A percentile compares a stretch with the other conserved stretches of the same genome.
Conservation (phyloP, 2,888 invertebrate genomes). For the Eumerus sabulonum region DNA sequence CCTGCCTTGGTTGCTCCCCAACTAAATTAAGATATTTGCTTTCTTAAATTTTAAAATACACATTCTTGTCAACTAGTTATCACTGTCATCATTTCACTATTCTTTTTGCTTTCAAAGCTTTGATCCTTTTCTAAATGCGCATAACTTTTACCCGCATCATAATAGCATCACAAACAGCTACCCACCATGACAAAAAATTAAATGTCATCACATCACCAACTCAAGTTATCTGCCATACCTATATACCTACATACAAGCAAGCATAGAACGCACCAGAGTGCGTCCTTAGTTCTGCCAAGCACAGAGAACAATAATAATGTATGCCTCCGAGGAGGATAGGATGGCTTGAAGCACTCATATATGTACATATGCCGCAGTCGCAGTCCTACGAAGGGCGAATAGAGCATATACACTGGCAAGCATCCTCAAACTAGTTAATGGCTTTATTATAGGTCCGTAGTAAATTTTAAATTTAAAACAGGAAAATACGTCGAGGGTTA, state of each 20-base stretch:
- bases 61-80: no score
- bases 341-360: constrained; percentile 19
- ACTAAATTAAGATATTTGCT: no score
- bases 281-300: constrained; percentile 49
- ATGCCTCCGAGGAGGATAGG: constrained; percentile 42
- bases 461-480: constrained; percentile 39
- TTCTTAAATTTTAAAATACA: no score
- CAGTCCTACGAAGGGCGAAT: no score
- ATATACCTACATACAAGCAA: no score
- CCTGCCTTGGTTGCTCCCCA: no score
- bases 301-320: constrained; percentile 61
- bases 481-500: constrained; percentile 38
- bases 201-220: constrained; percentile 43
- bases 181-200: constrained; percentile 22
- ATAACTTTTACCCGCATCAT: constrained; percentile 25
- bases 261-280: no score
- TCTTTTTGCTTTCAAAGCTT: no score
- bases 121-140: no score
- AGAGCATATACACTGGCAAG: constrained; percentile 1
- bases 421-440: constrained; percentile 43
- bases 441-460: constrained; percentile 55
- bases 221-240: constrained; percentile 23
- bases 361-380: neutral
- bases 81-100: no score
- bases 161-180: constrained; percentile 12